These are phyloP conservation scores for Aspiorhynchus laticeps DNA, from an alignment of 2,113 vertebrate species.

Conservation along the genomic window DNA sequence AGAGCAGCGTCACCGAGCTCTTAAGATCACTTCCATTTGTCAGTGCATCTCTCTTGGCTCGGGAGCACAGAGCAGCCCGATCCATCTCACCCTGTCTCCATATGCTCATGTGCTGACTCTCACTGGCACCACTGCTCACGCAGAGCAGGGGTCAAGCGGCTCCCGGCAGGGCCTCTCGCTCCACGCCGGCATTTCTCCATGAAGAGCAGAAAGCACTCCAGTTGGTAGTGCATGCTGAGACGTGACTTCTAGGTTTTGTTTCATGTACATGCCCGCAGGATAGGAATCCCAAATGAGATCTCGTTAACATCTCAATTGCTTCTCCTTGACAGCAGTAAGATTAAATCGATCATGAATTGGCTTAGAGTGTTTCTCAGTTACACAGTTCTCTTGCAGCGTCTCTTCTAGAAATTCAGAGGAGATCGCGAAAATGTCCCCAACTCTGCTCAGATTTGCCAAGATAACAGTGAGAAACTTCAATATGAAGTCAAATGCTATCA, in stretches of 20 bases:
- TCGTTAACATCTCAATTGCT: constrained; percentile 8
- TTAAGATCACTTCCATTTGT: constrained; percentile 57
- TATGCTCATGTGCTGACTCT: constrained; percentile 56
- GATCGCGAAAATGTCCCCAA: neutral
- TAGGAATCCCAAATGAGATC: neutral
- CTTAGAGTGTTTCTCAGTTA: neutral
- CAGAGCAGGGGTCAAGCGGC: constrained; percentile 31
- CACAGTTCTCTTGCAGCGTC: neutral
- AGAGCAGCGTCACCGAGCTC: constrained; percentile 48
- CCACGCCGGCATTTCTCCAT: neutral
- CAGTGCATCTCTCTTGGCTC: constrained; percentile 61
- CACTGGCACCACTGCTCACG: constrained; percentile 17
- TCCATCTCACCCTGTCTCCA: constrained; percentile 60
- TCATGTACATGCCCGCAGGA: neutral
- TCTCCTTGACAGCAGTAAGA: constrained; percentile 9
- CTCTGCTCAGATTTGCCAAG: neutral
- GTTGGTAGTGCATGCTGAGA: constrained; percentile 1
- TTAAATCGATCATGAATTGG: neutral
- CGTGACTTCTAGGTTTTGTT: neutral
- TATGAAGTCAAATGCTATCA: neutral
- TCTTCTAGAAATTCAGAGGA: neutral
- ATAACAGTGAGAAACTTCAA: neutral
- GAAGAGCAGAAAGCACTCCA: neutral
- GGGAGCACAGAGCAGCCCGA: constrained; percentile 52
- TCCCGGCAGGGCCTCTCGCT: neutral